phyloP scores from a whole-genome alignment of 1,140 invertebrate species.

The Musca domestica region DNA sequence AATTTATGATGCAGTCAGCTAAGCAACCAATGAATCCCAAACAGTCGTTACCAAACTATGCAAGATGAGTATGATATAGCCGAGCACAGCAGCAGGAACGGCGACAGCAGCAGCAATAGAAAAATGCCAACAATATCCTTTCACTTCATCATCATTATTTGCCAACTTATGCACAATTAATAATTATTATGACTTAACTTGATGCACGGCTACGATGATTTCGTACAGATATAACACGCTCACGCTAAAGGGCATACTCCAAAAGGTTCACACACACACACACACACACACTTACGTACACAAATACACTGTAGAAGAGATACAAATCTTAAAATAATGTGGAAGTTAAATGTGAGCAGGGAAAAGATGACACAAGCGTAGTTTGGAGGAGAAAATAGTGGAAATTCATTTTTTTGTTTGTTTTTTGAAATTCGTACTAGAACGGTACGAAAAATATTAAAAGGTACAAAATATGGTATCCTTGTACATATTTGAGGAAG shows the following conservation, averaged over 20 bases:
- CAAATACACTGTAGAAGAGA: background rate
- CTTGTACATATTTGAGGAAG: no score
- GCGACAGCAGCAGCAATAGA: background rate
- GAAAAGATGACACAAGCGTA: no score
- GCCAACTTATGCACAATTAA: conserved; percentile 21
- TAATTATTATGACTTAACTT: conserved; percentile 23
- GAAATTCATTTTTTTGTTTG: no score
- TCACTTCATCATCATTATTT: conserved; percentile 22
- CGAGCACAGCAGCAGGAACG: background rate
- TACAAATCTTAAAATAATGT: no score
- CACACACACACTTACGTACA: no score
- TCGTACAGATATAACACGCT: no score
- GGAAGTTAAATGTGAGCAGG: conserved; percentile 4
- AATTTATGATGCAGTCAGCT: no score
- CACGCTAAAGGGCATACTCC: no score
- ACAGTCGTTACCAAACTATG: background rate
- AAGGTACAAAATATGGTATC: no score
- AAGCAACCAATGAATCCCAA: background rate
- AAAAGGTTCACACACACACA: background rate
- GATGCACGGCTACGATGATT: conserved; percentile 1
- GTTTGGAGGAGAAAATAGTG: no score
- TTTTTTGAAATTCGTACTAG: no score
- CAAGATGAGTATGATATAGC: background rate
- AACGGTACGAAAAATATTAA: no score
- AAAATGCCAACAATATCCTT: conserved; percentile 22